Evolutionary conservation across 2,888 invertebrate species (phyloP).

Genomic region (Pimpla rufipes): DNA sequence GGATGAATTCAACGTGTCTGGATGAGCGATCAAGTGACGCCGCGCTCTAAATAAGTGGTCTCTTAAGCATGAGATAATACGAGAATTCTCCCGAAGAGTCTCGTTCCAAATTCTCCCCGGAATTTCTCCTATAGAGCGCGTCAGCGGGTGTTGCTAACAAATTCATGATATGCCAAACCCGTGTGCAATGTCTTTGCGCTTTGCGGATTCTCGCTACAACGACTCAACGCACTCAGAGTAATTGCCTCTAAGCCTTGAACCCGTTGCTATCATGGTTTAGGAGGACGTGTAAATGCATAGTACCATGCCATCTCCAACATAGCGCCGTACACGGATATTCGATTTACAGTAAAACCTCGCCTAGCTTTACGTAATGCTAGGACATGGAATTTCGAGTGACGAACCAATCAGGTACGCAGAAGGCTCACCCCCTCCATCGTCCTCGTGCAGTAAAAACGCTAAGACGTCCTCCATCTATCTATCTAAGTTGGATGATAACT

Average conservation of each 20-base stretch:
- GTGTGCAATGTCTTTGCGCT: slow-evolving; percentile 22
- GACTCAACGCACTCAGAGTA: slow-evolving; percentile 65
- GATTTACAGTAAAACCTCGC: background rate
- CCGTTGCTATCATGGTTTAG: slow-evolving; percentile 61
- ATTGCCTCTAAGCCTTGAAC: slow-evolving; percentile 75
- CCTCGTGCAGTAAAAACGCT: too few species aligned
- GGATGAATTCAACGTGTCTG: slow-evolving; percentile 27
- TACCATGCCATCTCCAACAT: slow-evolving; percentile 6
- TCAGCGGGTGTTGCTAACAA: slow-evolving; percentile 11
- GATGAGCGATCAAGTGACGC: slow-evolving; percentile 27
- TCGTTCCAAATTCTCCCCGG: slow-evolving; percentile 19
- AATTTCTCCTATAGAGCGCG: slow-evolving; percentile 4
- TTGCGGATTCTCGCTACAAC: slow-evolving; percentile 46
- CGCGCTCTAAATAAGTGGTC: slow-evolving; percentile 44
- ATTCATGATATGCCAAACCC: slow-evolving; percentile 57
- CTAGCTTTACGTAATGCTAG: too few species aligned
- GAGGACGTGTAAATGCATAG: slow-evolving; percentile 40
- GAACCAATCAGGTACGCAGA: too few species aligned
- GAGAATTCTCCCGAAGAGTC: slow-evolving; percentile 39
- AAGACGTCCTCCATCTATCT: too few species aligned
- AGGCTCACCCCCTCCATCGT: too few species aligned
- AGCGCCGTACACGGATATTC: background rate
- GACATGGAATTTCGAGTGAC: too few species aligned
- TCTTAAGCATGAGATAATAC: slow-evolving; percentile 39
- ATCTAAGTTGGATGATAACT: too few species aligned